These are phyloP conservation scores for Incurvaria masculella DNA, from an alignment of 2,888 invertebrate genomes.

Conservation along the genomic window DNA sequence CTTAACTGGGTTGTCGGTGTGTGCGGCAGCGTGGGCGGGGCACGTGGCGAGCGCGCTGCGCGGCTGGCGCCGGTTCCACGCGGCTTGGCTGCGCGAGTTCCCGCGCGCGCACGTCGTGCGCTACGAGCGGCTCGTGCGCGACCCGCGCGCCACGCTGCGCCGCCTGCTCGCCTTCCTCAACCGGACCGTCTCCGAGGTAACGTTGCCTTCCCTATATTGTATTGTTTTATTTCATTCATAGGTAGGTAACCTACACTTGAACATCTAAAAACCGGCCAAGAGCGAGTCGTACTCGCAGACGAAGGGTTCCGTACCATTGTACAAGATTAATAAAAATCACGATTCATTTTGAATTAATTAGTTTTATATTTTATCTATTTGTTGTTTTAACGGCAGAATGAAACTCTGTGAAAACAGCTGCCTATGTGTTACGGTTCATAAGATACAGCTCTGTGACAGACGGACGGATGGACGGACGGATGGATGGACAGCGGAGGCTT, in stretches of 20 bases:
- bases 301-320: no score
- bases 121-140: slow-evolving; percentile 65
- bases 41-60: slow-evolving; percentile 65
- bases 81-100: slow-evolving; percentile 68
- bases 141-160: slow-evolving; percentile 56
- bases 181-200: slow-evolving; percentile 49
- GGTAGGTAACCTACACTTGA: no score
- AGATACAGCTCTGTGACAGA: no score
- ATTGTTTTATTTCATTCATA: neutral
- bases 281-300: no score
- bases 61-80: slow-evolving; percentile 67
- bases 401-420: neutral
- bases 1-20: no score
- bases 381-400: no score
- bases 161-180: slow-evolving; percentile 60
- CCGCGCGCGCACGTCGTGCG: slow-evolving; percentile 66
- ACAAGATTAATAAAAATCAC: no score
- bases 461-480: no score
- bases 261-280: no score
- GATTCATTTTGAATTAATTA: neutral
- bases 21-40: slow-evolving; percentile 65
- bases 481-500: no score
- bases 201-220: slow-evolving; percentile 7
- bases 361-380: no score
- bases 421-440: no score